These are phyloP conservation scores for Kryphioiulus occultus DNA, from an alignment of 2,888 invertebrate species.

Conservation along the genomic window DNA sequence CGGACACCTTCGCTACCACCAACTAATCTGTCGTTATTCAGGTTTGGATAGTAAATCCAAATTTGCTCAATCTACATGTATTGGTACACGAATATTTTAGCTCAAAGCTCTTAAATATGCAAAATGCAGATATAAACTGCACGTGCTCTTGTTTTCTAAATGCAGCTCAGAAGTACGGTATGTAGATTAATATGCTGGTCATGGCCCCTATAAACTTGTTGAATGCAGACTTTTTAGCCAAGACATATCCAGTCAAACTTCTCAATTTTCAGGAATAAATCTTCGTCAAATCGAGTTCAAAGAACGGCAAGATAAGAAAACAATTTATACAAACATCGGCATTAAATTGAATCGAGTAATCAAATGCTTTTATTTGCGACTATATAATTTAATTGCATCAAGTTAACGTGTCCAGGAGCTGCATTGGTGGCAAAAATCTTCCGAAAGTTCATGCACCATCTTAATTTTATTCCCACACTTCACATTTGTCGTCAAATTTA, in stretches of 20 bases:
- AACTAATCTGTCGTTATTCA: background rate
- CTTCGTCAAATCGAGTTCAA: background rate
- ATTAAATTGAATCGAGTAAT: background rate
- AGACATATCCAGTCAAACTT: background rate
- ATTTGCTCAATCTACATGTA: no score
- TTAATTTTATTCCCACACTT: background rate
- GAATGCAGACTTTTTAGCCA: background rate
- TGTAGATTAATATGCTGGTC: background rate
- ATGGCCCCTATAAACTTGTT: background rate
- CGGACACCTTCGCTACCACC: background rate
- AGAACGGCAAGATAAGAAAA: slow-evolving; percentile 15
- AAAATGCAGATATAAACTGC: background rate
- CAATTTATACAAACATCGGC: background rate
- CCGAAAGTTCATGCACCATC: background rate
- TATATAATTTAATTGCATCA: slow-evolving; percentile 5
- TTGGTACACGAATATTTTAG: background rate
- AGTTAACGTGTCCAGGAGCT: background rate
- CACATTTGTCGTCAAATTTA: background rate
- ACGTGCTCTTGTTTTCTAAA: background rate
- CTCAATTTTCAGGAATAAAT: background rate
- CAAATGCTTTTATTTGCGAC: background rate
- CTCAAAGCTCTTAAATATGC: background rate
- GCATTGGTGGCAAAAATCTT: background rate
- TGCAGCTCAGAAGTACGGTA: background rate
- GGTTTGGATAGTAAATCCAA: background rate